Evolutionary conservation across 2,888 invertebrate genomes (phyloP).

Genomic region (Drosophila kanekoi): DNA sequence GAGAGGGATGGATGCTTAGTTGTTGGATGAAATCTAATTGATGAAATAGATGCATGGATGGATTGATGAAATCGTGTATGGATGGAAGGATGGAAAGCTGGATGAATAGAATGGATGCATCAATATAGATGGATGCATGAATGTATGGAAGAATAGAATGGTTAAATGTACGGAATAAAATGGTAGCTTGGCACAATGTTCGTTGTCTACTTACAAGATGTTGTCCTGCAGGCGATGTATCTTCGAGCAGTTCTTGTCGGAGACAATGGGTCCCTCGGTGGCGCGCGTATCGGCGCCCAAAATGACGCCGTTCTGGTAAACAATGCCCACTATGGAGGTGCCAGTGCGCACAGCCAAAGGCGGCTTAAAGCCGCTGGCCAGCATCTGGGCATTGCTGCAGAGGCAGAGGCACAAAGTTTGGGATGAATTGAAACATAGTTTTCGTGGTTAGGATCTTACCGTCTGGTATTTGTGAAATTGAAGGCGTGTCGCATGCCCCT

Average conservation of each 20-base stretch:
- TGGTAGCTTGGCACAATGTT: too few species aligned
- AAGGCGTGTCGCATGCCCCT: constrained; percentile 86
- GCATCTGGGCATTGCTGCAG: constrained; percentile 92
- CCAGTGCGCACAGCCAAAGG: constrained; percentile 97
- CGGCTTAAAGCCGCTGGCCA: constrained; percentile 90
- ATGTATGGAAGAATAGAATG: too few species aligned
- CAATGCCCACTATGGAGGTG: constrained; percentile 97
- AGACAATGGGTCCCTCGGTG: constrained; percentile 96
- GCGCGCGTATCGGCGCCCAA: constrained; percentile 99
- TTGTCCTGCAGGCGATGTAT: constrained; percentile 96
- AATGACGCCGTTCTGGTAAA: constrained; percentile 97
- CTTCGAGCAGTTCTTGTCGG: constrained; percentile 98
- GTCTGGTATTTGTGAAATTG: constrained; percentile 92
- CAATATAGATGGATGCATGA: too few species aligned
- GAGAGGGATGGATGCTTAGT: too few species aligned
- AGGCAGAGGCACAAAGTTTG: constrained; percentile 63
- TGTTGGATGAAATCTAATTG: too few species aligned
- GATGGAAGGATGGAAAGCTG: too few species aligned
- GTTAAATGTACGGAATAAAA: too few species aligned
- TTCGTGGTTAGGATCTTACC: constrained; percentile 86
- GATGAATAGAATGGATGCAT: too few species aligned
- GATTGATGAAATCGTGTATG: too few species aligned
- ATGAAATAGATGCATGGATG: too few species aligned
- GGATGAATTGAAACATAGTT: constrained; percentile 51
- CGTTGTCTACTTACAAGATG: constrained; percentile 90